Evolutionary conservation across 1,140 invertebrate genomes (phyloP).

Genomic region (Drosophila sechellia): DNA sequence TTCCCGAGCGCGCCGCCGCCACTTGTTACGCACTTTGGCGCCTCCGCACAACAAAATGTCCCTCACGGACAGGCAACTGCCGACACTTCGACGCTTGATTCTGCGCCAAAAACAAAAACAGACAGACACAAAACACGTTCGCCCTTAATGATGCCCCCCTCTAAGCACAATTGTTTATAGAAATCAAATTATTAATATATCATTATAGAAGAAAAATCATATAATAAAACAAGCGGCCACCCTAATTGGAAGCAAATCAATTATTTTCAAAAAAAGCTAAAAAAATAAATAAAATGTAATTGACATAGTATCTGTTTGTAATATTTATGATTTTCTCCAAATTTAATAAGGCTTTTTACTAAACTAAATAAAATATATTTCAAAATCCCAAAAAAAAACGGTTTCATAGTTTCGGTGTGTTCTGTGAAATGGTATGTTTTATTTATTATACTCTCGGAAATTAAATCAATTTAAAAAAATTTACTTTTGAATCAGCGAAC

Average conservation of each 20-base stretch:
- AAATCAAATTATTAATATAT: constrained; percentile 13
- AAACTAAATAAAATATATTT: no score
- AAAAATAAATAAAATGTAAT: neutral
- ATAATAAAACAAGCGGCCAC: no score
- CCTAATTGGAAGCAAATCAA: neutral
- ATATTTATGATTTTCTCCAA: no score
- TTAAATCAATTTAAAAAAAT: constrained; percentile 46
- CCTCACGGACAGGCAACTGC: constrained; percentile 23
- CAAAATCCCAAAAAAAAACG: neutral
- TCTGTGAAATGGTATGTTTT: constrained; percentile 63
- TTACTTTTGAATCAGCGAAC: constrained; percentile 51
- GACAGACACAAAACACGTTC: constrained; percentile 23
- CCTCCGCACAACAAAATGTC: constrained; percentile 43
- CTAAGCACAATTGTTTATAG: constrained; percentile 14
- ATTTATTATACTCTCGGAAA: constrained; percentile 59
- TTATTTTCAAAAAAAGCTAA: neutral
- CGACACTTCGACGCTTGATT: constrained; percentile 47
- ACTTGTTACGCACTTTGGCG: constrained; percentile 80
- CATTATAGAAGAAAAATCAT: no score
- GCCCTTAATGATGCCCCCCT: constrained; percentile 10
- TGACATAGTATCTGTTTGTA: neutral
- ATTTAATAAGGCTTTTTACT: neutral
- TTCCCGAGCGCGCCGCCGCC: constrained; percentile 65
- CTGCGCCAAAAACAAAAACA: constrained; percentile 45
- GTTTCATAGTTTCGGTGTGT: constrained; percentile 4